A percentile compares a stretch with the other conserved stretches of the same genome.
Evolutionary conservation across 1,140 invertebrate species (phyloP).

Genomic region (Charaxes varanes): DNA sequence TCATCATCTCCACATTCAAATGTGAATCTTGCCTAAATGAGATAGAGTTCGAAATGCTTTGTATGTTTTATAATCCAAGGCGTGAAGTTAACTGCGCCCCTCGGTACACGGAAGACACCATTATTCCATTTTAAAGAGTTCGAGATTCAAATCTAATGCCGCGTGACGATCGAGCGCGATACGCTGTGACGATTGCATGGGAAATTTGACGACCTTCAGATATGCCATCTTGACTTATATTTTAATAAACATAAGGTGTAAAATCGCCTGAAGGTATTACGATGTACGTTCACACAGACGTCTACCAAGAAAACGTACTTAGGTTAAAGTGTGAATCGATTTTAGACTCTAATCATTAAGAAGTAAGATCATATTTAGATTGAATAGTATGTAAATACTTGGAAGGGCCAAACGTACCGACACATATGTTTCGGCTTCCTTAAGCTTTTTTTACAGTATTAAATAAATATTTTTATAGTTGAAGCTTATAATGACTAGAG

Average conservation of each 20-base stretch:
- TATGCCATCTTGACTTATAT: slow-evolving; percentile 21
- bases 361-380: neutral
- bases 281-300: slow-evolving; percentile 39
- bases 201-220: slow-evolving; percentile 24
- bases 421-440: slow-evolving; percentile 7
- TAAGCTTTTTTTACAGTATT: slow-evolving; percentile 1
- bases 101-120: slow-evolving; percentile 41
- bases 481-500: no score
- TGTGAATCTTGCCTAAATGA: neutral
- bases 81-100: slow-evolving; percentile 24
- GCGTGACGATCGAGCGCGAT: slow-evolving; percentile 50
- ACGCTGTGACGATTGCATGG: slow-evolving; percentile 26
- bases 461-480: slow-evolving; percentile 4
- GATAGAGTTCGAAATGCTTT: slow-evolving; percentile 5
- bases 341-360: slow-evolving; percentile 7
- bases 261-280: slow-evolving; percentile 11
- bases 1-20: neutral
- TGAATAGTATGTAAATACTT: neutral
- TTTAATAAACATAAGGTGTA: slow-evolving; percentile 8
- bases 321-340: slow-evolving; percentile 3
- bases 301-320: slow-evolving; percentile 9
- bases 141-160: slow-evolving; percentile 62
- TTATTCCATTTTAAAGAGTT: slow-evolving; percentile 59
- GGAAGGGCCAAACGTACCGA: neutral
- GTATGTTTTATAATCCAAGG: slow-evolving; percentile 10